Conservation (phyloP, 2,797 vertebrate genomes). For the Smutsia gigantea region DNA sequence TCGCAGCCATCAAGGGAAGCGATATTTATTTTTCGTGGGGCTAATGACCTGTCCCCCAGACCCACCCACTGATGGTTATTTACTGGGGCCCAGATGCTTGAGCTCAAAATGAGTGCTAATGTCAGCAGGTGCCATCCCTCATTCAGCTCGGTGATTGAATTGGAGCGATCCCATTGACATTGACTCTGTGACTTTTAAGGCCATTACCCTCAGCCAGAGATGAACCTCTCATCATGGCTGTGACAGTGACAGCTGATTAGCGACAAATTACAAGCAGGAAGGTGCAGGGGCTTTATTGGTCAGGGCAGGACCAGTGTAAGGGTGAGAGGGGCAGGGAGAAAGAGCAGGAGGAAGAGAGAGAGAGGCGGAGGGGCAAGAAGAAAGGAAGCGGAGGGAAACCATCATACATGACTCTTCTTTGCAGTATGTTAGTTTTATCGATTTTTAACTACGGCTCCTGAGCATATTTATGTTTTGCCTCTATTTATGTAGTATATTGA, state of each 20-base stretch:
- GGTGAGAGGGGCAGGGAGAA: slow-evolving; percentile 54
- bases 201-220: slow-evolving; percentile 97
- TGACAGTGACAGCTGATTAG: slow-evolving; percentile 98
- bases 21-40: slow-evolving; percentile 99
- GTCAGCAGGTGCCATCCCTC: slow-evolving; percentile 98
- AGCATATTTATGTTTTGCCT: not conserved
- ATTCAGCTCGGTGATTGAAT: slow-evolving; percentile 97
- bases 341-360: slow-evolving; percentile 8
- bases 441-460: not conserved
- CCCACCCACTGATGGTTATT: slow-evolving; percentile 99
- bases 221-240: slow-evolving; percentile 96
- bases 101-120: slow-evolving; percentile 99
- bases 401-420: not conserved
- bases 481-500: not conserved
- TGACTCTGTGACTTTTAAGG: slow-evolving; percentile 99
- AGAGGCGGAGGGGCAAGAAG: not conserved
- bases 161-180: slow-evolving; percentile 99
- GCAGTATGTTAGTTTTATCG: not conserved
- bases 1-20: slow-evolving; percentile 98
- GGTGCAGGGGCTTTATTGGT: slow-evolving; percentile 86
- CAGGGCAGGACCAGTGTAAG: slow-evolving; percentile 58
- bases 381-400: not conserved
- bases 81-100: slow-evolving; percentile 99
- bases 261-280: slow-evolving; percentile 95
- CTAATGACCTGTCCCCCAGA: slow-evolving; percentile 99